These are phyloP conservation scores for Ophiodon elongatus DNA, from an alignment of 2,113 vertebrate species.

Conservation along the genomic window DNA sequence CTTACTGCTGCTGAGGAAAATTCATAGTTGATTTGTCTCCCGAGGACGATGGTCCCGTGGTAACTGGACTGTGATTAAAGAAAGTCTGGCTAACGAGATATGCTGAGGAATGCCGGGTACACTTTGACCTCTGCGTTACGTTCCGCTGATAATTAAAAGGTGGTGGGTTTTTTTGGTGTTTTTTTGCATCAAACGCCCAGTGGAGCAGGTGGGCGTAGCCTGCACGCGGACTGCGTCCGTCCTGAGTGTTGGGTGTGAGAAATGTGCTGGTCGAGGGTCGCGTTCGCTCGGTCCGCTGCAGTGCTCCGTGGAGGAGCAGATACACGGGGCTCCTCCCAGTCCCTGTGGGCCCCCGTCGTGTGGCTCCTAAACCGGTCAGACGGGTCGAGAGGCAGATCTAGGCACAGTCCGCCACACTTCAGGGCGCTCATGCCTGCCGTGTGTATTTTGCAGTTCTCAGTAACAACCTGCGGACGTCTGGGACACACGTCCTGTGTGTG, in stretches of 20 bases:
- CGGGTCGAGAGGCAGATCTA: slow-evolving; percentile 68
- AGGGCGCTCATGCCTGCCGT: slow-evolving; percentile 14
- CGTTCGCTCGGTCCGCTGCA: slow-evolving; percentile 25
- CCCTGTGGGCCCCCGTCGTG: slow-evolving; percentile 48
- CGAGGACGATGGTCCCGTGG: slow-evolving; percentile 16
- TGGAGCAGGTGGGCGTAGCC: slow-evolving; percentile 25
- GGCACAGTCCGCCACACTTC: slow-evolving; percentile 19
- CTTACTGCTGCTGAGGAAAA: slow-evolving; percentile 20
- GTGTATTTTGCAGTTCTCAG: slow-evolving; percentile 43
- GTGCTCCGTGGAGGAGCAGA: slow-evolving; percentile 41
- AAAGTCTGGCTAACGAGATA: slow-evolving; percentile 43
- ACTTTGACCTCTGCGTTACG: slow-evolving; percentile 47
- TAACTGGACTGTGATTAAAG: slow-evolving; percentile 44
- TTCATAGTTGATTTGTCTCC: slow-evolving; percentile 10
- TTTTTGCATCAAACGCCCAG: slow-evolving; percentile 10
- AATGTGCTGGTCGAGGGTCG: slow-evolving; percentile 13
- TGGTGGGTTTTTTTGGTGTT: too few relatives aligned
- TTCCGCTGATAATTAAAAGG: slow-evolving; percentile 51
- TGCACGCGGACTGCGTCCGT: slow-evolving; percentile 1
- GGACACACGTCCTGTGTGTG: slow-evolving; percentile 35
- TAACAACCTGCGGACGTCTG: slow-evolving; percentile 26
- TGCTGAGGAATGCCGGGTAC: slow-evolving; percentile 18
- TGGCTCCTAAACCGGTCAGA: slow-evolving; percentile 76
- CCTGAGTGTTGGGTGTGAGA: slow-evolving; percentile 4
- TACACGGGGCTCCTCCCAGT: slow-evolving; percentile 55